phyloP scores from a whole-genome alignment of 2,888 invertebrate genomes.

The Ophraella communa region DNA sequence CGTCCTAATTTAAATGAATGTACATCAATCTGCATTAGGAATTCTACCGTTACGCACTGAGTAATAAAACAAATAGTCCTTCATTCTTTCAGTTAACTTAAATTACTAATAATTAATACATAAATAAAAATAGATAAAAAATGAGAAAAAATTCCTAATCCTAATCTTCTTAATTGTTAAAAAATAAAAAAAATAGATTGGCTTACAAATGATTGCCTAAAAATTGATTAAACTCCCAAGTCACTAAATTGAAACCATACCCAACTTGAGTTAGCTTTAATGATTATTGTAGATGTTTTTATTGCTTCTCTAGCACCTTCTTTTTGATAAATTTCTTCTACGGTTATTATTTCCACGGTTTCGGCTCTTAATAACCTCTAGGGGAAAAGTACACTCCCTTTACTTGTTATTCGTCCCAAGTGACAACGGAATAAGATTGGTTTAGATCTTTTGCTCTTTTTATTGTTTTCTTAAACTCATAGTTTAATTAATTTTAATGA shows the following conservation, averaged over 20 bases:
- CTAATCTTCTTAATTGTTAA: background rate
- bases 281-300: background rate
- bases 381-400: background rate
- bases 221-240: background rate
- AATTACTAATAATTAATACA: background rate
- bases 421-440: background rate
- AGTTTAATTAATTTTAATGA: no score
- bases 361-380: background rate
- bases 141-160: background rate
- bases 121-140: background rate
- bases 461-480: no score
- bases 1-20: background rate
- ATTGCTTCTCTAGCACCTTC: background rate
- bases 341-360: background rate
- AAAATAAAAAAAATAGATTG: no score
- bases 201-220: background rate
- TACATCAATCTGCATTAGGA: background rate
- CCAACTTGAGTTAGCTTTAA: background rate
- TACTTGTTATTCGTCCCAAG: background rate
- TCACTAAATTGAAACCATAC: background rate
- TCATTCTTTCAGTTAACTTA: background rate
- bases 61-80: background rate
- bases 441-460: background rate
- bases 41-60: background rate
- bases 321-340: background rate